Evolutionary conservation across 2,888 invertebrate genomes (phyloP), one percentile per base, ranked within the genome.

Genomic region (Lasioglossum marginatum): DNA sequence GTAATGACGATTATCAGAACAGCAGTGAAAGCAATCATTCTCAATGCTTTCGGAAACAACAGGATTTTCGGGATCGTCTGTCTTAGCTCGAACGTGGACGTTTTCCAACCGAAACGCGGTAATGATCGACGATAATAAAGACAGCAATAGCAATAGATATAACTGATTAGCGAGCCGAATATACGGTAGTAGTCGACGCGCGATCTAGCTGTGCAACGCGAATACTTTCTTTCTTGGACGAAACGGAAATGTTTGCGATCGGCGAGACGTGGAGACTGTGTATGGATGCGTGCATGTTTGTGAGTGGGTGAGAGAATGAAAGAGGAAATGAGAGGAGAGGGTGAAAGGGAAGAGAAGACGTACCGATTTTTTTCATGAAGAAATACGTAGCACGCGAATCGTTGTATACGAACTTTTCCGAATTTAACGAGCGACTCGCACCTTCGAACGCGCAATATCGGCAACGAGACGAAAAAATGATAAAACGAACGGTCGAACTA

Each of bases 381-480:
- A 81, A 48, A 79, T 45, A 78, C 60, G 52, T 74, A 78, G 78
- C 80, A 77, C 81, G 60, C 79, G 83, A 82, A 57, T 23, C 75
- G 45, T 82, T 82, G 89, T 89, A 89, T 87, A 85, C 89, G 89
- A 89, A 52, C 45, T 70, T 74, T 76, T 80, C 63, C 40, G 27
- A 75, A 60, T 80, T 27, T 77, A 31, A 27, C 34, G 52, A 66
- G 45, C 37, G 77, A 60, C 76, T 68, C 52, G 79, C 70, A 23
- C 63, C 34, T 45, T 79, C 3, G 77, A 87, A 87, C 90, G 90
- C 84, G 89, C 90, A 87, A 90, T 88, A 87, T 84, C 83, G 90
- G 79, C 71, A n/a, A 63, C 27, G 52, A 66, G n/a, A 68, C 40
- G 12, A 14, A 8, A 1, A 14, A 4, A 10, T 10, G 14, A 27